phyloP scores from a whole-genome alignment of 2,797 vertebrate species.

The Apogon hyalosoma region DNA sequence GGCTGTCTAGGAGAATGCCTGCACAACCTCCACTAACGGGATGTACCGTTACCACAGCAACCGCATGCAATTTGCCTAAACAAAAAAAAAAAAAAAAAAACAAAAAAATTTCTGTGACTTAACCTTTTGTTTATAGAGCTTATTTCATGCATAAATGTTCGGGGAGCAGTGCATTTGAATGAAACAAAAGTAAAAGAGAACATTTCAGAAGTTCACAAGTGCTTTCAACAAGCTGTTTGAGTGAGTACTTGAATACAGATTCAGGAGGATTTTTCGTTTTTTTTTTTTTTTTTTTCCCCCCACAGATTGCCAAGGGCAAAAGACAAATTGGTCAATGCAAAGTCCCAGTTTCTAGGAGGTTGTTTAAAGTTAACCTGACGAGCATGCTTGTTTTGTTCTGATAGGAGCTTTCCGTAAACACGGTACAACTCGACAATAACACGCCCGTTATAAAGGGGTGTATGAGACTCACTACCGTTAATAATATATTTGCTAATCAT shows the following conservation, averaged over 20 bases:
- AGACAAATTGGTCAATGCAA: background rate
- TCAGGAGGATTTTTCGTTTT: no score
- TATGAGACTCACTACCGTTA: no score
- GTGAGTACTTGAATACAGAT: no score
- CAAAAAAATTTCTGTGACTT: constrained; percentile 19
- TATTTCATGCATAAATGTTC: constrained; percentile 25
- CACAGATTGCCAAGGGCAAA: constrained; percentile 1
- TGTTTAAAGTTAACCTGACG: constrained; percentile 9
- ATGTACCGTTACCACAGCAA: constrained; percentile 44
- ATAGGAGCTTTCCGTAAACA: no score
- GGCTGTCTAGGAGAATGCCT: constrained; percentile 7
- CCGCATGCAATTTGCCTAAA: constrained; percentile 12
- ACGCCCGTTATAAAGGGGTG: no score
- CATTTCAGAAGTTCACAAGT: constrained; percentile 36
- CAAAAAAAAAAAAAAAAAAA: background rate
- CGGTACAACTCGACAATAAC: no score
- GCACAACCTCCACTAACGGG: constrained; percentile 12
- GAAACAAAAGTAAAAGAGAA: constrained; percentile 20
- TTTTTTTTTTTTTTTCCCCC: background rate
- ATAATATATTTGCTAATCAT: no score
- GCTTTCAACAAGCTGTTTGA: constrained; percentile 32
- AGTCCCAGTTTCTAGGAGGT: background rate
- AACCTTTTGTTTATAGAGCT: constrained; percentile 26
- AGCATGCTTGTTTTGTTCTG: background rate
- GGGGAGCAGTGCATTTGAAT: background rate